These are phyloP conservation scores for Orientallactaga bullata DNA, from an alignment of 2,113 vertebrate species.

Conservation along the genomic window DNA sequence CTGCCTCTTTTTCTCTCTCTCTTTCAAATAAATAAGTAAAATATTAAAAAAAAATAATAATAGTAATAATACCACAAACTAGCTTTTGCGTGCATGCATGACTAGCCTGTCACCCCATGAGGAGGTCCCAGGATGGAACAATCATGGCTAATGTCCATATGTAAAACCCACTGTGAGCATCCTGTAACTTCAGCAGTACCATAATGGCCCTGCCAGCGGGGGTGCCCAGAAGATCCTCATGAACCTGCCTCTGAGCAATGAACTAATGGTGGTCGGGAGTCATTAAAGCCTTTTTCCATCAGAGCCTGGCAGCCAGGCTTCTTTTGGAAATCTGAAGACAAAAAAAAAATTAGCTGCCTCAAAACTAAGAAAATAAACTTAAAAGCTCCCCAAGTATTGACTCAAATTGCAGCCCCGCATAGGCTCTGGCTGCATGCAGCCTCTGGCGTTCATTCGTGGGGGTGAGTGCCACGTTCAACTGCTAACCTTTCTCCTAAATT, in stretches of 20 bases:
- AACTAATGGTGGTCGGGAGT: conserved; percentile 83
- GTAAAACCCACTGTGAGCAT: neutral
- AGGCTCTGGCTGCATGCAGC: neutral
- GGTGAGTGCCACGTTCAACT: conserved; percentile 12
- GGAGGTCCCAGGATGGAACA: neutral
- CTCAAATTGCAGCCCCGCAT: conserved; percentile 5
- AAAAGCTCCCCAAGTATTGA: conserved; percentile 64
- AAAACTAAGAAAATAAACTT: conserved; percentile 56
- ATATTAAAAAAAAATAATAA: no score
- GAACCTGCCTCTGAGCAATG: conserved; percentile 80
- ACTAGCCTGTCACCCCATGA: accelerated
- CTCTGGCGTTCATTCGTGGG: neutral
- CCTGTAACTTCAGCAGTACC: neutral
- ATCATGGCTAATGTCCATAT: neutral
- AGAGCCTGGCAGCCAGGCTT: conserved; percentile 51
- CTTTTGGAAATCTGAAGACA: conserved; percentile 65
- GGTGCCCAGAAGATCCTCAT: conserved; percentile 73
- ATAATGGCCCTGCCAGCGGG: neutral
- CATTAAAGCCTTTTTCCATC: conserved; percentile 67
- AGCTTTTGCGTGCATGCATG: neutral
- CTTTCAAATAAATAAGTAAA: no score
- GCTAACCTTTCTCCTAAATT: conserved; percentile 69
- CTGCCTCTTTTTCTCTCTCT: no score
- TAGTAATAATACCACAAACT: no score
- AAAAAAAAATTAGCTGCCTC: conserved; percentile 74